A percentile compares a stretch with the other conserved stretches of the same genome.
Evolutionary conservation across 2,797 vertebrate genomes (phyloP).

Genomic region (Rhinoraja longicauda): DNA sequence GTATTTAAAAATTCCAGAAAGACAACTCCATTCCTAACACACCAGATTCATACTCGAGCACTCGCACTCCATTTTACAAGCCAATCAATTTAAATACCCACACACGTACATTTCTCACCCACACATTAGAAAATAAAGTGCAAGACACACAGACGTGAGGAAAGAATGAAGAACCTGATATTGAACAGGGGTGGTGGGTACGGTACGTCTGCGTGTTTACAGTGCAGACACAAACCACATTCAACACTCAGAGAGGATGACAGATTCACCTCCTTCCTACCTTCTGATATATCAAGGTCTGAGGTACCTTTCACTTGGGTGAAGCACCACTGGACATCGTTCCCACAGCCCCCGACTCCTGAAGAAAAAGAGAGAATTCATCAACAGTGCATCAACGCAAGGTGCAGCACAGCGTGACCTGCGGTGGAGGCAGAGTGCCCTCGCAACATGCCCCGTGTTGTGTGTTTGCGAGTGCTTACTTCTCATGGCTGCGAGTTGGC

Average conservation of each 20-base stretch:
- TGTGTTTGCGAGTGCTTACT: background rate
- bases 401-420: background rate
- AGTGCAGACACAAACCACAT: background rate
- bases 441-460: background rate
- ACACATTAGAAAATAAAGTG: background rate
- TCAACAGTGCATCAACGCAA: background rate
- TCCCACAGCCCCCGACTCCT: constrained; percentile 26
- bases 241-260: background rate
- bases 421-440: background rate
- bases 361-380: background rate
- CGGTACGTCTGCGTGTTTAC: background rate
- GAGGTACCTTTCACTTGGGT: constrained; percentile 35
- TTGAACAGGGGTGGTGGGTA: background rate
- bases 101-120: background rate
- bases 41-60: background rate
- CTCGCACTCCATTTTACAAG: background rate
- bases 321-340: constrained; percentile 32
- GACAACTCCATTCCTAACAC: background rate
- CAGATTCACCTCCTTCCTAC: constrained; percentile 17
- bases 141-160: background rate
- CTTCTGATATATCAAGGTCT: constrained; percentile 36
- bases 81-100: background rate
- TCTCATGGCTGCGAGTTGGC: constrained; percentile 28
- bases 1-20: background rate
- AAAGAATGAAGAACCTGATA: background rate